Base-by-base conservation (phyloP, 2,888 invertebrate species). In the Bellardia pandia region DNA sequence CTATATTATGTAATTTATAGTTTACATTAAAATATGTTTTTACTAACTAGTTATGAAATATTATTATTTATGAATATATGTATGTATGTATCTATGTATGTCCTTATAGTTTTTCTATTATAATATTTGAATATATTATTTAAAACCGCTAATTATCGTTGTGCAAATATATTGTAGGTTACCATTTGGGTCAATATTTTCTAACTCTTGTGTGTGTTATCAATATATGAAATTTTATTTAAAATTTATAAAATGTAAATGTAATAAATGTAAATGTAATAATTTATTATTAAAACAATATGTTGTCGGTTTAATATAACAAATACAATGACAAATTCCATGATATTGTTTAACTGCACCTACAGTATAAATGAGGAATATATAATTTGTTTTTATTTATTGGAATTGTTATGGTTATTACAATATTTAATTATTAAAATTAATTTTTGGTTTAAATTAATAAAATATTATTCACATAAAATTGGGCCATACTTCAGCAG, bases 121-220 rank as follows among this genome's bases (percentile, higher is more conserved):
- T 23, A 66, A 42, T 66, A 66, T 66, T 42, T 42, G 23, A 62
- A 75, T 75, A 42, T 45, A 6, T 23, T 74, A 7, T 75, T 75
- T 75, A 37, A 62, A 75, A 62, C 62, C 75, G 60, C 75, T 75
- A 75, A 75, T 75, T 75, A 75, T 45, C 37, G 62, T n/a, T 60
- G 45, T 37, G n/a, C 23, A 66, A 66, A 58, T 33, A 58, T 72
- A 23, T 53, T 69, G 23, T 33, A 62, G 33, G 62, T 62, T 66
- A 45, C 33, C 4, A 37, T 58, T n/a, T 30, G 8, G 53, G 5
- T 3, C 33, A 72, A 56, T 58, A 45, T 23, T 11, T 30, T 8
- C 3, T 30, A 40, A 4, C 30, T 30, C 13, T 16, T 42, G 9
- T n/a, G 30, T 60, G 37, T 42, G 8, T 64, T 40, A 8, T 40